phyloP scores from a whole-genome alignment of 2,113 vertebrate genomes.

The Tachycineta bicolor region DNA sequence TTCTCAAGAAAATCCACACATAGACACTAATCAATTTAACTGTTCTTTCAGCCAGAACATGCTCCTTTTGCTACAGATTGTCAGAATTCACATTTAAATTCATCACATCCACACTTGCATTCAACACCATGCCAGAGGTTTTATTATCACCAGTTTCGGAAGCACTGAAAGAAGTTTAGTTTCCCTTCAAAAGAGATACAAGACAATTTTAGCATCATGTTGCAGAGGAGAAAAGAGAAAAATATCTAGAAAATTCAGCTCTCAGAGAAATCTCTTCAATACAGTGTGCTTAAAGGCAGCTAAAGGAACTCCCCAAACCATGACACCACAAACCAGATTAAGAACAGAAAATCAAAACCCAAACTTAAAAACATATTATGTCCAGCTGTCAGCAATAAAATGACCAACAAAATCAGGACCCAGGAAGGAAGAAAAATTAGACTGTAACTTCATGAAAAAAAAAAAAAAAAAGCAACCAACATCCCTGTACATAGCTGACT shows the following conservation, averaged over 20 bases:
- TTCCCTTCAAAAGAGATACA: background rate
- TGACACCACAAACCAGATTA: background rate
- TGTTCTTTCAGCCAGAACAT: slow-evolving; percentile 4
- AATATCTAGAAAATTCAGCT: background rate
- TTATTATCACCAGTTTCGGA: background rate
- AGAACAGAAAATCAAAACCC: background rate
- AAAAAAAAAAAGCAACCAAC: background rate
- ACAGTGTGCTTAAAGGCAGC: background rate
- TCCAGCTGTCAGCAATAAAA: background rate
- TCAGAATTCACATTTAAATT: background rate
- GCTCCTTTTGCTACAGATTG: background rate
- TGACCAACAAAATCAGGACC: background rate
- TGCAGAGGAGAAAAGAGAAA: background rate
- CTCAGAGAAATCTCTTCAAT: background rate
- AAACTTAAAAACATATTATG: background rate
- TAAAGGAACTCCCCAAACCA: background rate
- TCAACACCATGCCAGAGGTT: background rate
- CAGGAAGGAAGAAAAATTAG: background rate
- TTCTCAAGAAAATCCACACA: slow-evolving; percentile 9
- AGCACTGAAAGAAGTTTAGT: background rate
- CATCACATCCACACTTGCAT: background rate
- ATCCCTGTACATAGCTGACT: background rate
- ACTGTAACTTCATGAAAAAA: background rate
- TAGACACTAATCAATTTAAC: slow-evolving; percentile 17
- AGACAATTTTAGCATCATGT: background rate